These are phyloP conservation scores for Drosophila lutescens DNA, from an alignment of 2,888 invertebrate species.

Conservation along the genomic window DNA sequence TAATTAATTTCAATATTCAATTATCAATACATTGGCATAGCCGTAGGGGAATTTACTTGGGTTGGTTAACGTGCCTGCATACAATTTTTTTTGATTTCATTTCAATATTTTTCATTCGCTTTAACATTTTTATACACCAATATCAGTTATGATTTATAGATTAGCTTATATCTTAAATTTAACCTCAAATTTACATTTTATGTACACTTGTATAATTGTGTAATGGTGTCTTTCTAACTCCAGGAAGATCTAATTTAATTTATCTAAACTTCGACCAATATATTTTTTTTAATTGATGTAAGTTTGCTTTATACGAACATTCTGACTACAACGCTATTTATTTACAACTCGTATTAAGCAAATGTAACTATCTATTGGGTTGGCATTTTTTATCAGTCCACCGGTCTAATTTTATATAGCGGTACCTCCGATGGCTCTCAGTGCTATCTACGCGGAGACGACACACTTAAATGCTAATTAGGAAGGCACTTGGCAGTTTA, in stretches of 20 bases:
- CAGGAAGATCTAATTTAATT: background rate
- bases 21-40: conserved; percentile 3
- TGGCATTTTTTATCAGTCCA: conserved; percentile 14
- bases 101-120: background rate
- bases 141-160: conserved; percentile 35
- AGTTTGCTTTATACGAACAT: background rate
- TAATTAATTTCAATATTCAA: too few relatives aligned
- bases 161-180: conserved; percentile 22
- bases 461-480: conserved; percentile 66
- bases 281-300: background rate
- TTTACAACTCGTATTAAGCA: conserved; percentile 47
- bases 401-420: conserved; percentile 16
- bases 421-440: background rate
- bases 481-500: conserved; percentile 75
- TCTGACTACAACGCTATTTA: conserved; percentile 5
- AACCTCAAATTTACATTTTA: conserved; percentile 40
- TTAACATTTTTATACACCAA: conserved; percentile 19
- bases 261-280: background rate
- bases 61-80: conserved; percentile 21
- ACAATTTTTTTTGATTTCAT: conserved; percentile 2
- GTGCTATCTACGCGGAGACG: conserved; percentile 13
- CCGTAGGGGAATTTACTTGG: background rate
- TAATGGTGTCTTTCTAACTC: too few relatives aligned
- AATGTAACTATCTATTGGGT: conserved; percentile 6
- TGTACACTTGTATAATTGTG: conserved; percentile 50